Base-by-base conservation (phyloP, 1,140 invertebrate species). In the Megalopta genalis region DNA sequence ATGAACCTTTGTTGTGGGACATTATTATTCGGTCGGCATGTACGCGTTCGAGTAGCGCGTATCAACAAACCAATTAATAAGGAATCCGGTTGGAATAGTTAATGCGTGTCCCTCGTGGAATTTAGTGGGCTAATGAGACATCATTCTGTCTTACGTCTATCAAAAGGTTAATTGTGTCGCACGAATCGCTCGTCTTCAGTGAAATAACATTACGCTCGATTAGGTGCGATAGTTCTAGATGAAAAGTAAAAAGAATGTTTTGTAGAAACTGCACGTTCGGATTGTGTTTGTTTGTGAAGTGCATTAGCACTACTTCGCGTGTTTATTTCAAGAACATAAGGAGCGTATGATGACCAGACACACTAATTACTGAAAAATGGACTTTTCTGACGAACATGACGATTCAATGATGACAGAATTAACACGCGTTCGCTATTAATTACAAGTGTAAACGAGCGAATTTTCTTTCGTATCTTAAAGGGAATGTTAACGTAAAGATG, bases 11-110 rank as follows among this genome's bases (percentile, higher is more conserved):
- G 27, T 66, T 37, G 21, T 18, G 12, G 62, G 63, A 67, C 27
- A 83, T 83, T 83, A 25, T 71, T 71, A 80, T 83, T 69, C 72
- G 12, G 52, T 12, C 46, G 32, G 75, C 76, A 84, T 68, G 8
- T 27, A 46, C 49, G 12, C 65, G 16, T 54, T 62, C 8, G 27
- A 54, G 42, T 63, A 67, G 62, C 77, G 76, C 46, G 67, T 70
- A 59, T 42, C 42, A 52, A 80, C 75, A 54, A 39, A 57, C 6
- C 77, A 77, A 81, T 85, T 83, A 83, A 80, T 27, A 64, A 27
- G 18, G 32, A 39, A 67, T 23, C 14, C 14, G 64, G 9, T n/a
- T 59, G 60, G 77, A 80, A 83, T 85, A 42, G 8, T 42, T 54
- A 77, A 85, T 74, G 62, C 63, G 68, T 21, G 18, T 52, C 21